phyloP scores from a whole-genome alignment of 1,140 invertebrate species.

The Atta colombica region DNA sequence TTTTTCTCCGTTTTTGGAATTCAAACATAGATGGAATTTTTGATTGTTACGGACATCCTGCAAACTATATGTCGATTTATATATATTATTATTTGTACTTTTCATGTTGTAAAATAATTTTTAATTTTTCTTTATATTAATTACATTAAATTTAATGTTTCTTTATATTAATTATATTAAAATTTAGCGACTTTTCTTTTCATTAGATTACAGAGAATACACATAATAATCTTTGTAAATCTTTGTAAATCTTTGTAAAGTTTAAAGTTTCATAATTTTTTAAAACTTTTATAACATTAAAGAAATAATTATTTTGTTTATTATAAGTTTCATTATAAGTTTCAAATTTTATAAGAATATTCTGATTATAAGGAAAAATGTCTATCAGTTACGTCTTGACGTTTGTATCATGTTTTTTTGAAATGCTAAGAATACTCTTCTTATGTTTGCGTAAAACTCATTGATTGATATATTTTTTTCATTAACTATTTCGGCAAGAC shows the following conservation, averaged over 20 bases:
- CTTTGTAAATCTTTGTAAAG: background rate
- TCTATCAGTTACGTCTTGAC: background rate
- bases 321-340: background rate
- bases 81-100: background rate
- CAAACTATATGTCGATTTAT: constrained; percentile 1
- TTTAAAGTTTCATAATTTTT: constrained; percentile 1
- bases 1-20: background rate
- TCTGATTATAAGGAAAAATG: background rate
- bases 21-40: background rate
- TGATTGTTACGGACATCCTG: constrained; percentile 17
- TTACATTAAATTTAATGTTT: background rate
- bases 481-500: background rate
- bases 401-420: background rate
- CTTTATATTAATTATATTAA: background rate
- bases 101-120: background rate
- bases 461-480: background rate
- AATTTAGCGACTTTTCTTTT: background rate
- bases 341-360: background rate
- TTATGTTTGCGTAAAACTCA: background rate
- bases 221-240: background rate
- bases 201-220: background rate
- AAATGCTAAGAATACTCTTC: background rate
- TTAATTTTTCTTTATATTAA: background rate
- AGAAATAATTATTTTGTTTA: background rate
- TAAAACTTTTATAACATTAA: background rate